phyloP scores from a whole-genome alignment of 2,797 vertebrate genomes.

The Smutsia gigantea region DNA sequence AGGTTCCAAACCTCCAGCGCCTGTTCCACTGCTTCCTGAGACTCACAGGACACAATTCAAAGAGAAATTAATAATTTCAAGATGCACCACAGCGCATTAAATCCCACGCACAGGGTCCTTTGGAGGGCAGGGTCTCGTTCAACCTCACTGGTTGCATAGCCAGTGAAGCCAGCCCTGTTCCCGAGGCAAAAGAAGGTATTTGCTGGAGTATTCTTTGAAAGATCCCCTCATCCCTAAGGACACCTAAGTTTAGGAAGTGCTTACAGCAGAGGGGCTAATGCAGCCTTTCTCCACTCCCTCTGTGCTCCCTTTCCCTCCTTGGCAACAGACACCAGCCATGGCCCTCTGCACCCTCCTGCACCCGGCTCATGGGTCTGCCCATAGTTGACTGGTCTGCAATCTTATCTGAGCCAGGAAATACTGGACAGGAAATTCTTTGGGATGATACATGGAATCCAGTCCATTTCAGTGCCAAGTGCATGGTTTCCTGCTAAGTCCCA shows the following conservation, averaged over 20 bases:
- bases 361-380: background rate
- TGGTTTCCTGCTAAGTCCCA: background rate
- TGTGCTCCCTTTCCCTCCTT: background rate
- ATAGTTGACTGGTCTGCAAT: background rate
- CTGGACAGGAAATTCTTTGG: background rate
- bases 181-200: background rate
- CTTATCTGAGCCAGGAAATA: background rate
- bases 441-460: background rate
- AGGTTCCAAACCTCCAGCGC: background rate
- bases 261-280: background rate
- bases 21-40: background rate
- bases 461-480: background rate
- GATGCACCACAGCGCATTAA: background rate
- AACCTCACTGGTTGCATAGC: background rate
- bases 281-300: background rate
- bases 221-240: background rate
- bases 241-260: background rate
- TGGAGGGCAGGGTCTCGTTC: background rate
- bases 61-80: conserved; percentile 37
- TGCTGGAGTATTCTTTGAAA: background rate
- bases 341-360: background rate
- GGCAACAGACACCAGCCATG: background rate
- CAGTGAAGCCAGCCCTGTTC: background rate
- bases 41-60: background rate
- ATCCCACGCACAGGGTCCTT: background rate